phyloP scores from a whole-genome alignment of 2,888 invertebrate species.

The Rhagonycha lutea region DNA sequence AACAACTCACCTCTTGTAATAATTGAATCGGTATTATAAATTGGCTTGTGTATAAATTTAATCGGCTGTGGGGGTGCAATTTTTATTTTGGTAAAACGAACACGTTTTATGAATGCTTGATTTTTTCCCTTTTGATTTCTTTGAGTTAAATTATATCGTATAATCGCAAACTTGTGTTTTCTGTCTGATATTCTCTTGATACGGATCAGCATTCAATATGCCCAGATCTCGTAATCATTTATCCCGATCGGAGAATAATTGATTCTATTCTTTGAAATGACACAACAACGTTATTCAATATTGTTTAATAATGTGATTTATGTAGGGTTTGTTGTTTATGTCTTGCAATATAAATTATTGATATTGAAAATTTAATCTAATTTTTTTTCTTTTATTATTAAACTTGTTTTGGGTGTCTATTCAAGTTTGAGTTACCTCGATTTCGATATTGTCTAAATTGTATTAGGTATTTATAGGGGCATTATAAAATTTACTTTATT shows the following conservation, averaged over 20 bases:
- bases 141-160: slow-evolving; percentile 23
- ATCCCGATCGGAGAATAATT: slow-evolving; percentile 45
- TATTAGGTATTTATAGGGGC: background rate
- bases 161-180: slow-evolving; percentile 20
- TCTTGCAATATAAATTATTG: slow-evolving; percentile 1
- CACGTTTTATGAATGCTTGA: background rate
- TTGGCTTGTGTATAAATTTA: slow-evolving; percentile 37
- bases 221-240: slow-evolving; percentile 45
- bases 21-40: slow-evolving; percentile 54
- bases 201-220: slow-evolving; percentile 48
- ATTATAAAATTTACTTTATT: background rate
- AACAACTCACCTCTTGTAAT: slow-evolving; percentile 44
- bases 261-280: slow-evolving; percentile 48
- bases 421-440: no score
- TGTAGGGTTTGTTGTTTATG: slow-evolving; percentile 3
- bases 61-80: slow-evolving; percentile 7
- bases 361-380: background rate
- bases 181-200: slow-evolving; percentile 35
- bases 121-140: background rate
- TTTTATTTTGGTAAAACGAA: background rate
- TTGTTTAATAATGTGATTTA: slow-evolving; percentile 18
- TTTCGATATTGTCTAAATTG: background rate
- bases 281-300: slow-evolving; percentile 19
- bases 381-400: background rate
- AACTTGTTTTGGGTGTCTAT: no score